Conservation (phyloP, 2,797 vertebrate species). For the Streptopelia turtur region DNA sequence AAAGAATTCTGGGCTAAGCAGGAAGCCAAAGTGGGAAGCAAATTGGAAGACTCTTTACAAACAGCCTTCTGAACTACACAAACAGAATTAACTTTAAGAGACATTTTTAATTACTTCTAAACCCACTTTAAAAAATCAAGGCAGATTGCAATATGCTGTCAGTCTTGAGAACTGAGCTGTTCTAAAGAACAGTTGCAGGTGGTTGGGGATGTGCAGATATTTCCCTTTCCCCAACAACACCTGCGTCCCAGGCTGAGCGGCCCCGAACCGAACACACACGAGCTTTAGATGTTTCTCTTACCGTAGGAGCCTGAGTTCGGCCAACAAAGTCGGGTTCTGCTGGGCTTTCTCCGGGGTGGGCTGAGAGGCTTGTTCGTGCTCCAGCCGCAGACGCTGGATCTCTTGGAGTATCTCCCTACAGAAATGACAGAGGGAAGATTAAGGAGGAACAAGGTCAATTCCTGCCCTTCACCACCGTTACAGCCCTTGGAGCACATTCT, state of each 20-base stretch:
- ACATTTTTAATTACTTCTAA: background rate
- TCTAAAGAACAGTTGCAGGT: background rate
- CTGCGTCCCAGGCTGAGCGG: fast-evolving
- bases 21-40: slow-evolving; percentile 77
- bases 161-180: background rate
- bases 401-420: slow-evolving; percentile 93
- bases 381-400: slow-evolving; percentile 93
- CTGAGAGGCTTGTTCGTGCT: slow-evolving; percentile 96
- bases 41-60: background rate
- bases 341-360: slow-evolving; percentile 96
- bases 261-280: fast-evolving
- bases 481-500: background rate
- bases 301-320: slow-evolving; percentile 93
- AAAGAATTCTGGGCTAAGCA: slow-evolving; percentile 85
- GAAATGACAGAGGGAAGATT: background rate
- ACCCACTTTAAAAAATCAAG: background rate
- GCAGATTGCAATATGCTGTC: background rate
- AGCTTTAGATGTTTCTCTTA: background rate
- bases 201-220: fast-evolving
- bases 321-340: slow-evolving; percentile 94
- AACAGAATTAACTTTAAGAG: background rate
- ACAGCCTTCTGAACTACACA: background rate
- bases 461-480: fast-evolving
- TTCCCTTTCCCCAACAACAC: too few relatives aligned
- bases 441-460: background rate